Percentiles rank a stretch among this genome's conserved stretches.
Conservation (phyloP, 2,888 invertebrate species). For the Lucinisca nassula region DNA sequence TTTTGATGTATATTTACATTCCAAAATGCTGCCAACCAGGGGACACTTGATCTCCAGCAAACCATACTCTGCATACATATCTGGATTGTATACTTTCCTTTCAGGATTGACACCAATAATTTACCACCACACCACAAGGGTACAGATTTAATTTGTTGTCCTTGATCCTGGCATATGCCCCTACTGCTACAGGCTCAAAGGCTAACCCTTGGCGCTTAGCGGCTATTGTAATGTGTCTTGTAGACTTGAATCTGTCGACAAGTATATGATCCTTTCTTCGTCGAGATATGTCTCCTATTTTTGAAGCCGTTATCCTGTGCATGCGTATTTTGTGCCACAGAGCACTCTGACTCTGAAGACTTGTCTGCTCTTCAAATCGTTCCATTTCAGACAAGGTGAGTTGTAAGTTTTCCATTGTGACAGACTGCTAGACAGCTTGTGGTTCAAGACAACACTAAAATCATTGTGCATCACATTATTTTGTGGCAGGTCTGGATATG, state of each 20-base stretch:
- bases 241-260: not conserved
- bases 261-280: not conserved
- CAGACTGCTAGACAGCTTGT: no score
- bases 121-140: constrained; percentile 42
- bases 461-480: not conserved
- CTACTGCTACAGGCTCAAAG: no score
- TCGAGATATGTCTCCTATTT: constrained; percentile 21
- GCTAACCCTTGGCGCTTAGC: constrained; percentile 3
- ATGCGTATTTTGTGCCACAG: constrained; percentile 8
- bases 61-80: constrained; percentile 18
- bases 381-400: not conserved
- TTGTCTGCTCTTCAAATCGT: not conserved
- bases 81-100: constrained; percentile 47
- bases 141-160: constrained; percentile 26
- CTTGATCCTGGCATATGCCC: not conserved
- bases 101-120: constrained; percentile 27
- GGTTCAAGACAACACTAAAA: no score
- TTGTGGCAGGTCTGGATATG: not conserved
- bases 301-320: constrained; percentile 23
- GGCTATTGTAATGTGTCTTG: not conserved
- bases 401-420: not conserved
- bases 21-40: constrained; percentile 13
- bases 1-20: not conserved
- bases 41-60: constrained; percentile 44
- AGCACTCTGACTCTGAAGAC: constrained; percentile 3